Percentiles rank a stretch among this genome's conserved stretches.
Evolutionary conservation across 2,797 vertebrate genomes (phyloP).

Genomic region (Poecilia picta): DNA sequence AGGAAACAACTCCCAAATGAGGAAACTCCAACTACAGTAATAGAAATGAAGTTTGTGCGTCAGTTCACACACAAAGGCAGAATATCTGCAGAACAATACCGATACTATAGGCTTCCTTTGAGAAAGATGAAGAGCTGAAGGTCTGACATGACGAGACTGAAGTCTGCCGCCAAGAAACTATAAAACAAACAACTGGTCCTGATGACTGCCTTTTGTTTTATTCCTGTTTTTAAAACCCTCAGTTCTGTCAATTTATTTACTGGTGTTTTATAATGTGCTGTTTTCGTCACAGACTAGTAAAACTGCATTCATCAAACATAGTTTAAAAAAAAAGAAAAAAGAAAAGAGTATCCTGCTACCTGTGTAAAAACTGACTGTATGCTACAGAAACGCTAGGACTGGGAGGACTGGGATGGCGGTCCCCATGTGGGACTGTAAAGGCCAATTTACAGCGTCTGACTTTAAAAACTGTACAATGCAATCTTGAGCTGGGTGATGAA

Average conservation of each 20-base stretch:
- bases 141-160: slow-evolving; percentile 60
- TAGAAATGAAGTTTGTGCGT: slow-evolving; percentile 18
- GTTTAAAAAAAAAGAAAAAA: background rate
- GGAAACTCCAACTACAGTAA: slow-evolving; percentile 5
- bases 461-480: background rate
- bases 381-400: background rate
- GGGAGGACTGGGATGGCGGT: background rate
- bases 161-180: slow-evolving; percentile 43
- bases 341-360: background rate
- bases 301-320: background rate
- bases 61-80: slow-evolving; percentile 23
- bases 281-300: background rate
- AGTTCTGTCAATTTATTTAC: background rate
- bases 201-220: background rate
- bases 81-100: slow-evolving; percentile 32
- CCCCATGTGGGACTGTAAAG: background rate
- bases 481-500: background rate
- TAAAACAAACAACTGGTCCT: background rate
- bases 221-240: too few relatives aligned
- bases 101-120: slow-evolving; percentile 42
- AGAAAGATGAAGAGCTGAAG: slow-evolving; percentile 49
- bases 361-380: background rate
- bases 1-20: slow-evolving; percentile 6
- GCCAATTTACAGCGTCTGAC: background rate
- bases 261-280: background rate